Evolutionary conservation across 2,113 vertebrate species (phyloP).

Genomic region (Dicrurus megarhynchus): DNA sequence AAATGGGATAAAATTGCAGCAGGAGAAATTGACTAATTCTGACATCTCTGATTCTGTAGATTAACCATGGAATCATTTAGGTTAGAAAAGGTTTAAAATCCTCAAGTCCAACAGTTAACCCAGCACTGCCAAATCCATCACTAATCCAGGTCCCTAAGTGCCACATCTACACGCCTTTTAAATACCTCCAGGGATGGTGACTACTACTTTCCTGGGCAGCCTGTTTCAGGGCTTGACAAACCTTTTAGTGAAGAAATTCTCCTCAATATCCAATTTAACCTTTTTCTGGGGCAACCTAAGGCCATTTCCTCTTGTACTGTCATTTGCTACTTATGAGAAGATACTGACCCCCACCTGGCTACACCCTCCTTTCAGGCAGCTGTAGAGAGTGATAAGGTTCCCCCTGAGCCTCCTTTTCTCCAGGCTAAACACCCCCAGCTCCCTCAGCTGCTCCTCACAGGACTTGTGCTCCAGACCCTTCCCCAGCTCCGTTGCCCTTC

Average conservation of each 20-base stretch:
- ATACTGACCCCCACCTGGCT: accelerated
- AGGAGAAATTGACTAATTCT: background rate
- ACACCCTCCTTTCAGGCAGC: accelerated
- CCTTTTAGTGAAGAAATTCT: background rate
- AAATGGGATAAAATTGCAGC: background rate
- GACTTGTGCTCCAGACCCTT: background rate
- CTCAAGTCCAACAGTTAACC: background rate
- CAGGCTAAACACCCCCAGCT: background rate
- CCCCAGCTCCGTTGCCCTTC: background rate
- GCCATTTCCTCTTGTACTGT: background rate
- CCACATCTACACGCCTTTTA: accelerated
- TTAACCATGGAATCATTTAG: background rate
- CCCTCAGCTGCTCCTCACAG: background rate
- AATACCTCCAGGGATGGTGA: background rate
- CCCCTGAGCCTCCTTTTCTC: background rate
- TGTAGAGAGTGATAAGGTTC: accelerated
- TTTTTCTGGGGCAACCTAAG: background rate
- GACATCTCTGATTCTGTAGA: background rate
- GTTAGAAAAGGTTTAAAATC: background rate
- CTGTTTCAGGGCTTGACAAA: background rate
- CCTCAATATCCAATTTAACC: background rate
- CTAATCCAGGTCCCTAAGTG: background rate
- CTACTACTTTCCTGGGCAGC: background rate
- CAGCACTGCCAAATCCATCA: background rate
- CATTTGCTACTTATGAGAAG: background rate